These are phyloP conservation scores for Trisateles emortualis DNA, from an alignment of 2,888 invertebrate species.

Conservation along the genomic window DNA sequence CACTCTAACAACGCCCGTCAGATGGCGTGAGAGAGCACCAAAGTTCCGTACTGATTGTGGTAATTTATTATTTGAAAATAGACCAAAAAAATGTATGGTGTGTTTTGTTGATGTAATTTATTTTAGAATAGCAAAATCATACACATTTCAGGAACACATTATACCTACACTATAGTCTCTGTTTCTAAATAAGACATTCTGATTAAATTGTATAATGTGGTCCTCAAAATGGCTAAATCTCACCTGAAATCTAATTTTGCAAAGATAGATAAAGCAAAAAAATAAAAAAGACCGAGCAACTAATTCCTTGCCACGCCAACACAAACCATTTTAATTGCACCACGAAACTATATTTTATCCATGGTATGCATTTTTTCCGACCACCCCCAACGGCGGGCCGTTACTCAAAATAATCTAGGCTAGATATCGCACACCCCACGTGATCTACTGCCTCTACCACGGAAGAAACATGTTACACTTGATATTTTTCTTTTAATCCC, in stretches of 20 bases:
- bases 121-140: too few relatives aligned
- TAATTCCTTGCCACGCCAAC: constrained; percentile 35
- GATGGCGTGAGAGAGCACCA: constrained; percentile 22
- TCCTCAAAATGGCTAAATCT: background rate
- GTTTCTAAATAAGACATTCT: too few relatives aligned
- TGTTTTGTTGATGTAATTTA: background rate
- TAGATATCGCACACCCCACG: constrained; percentile 76
- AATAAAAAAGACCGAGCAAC: constrained; percentile 18
- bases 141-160: too few relatives aligned
- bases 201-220: background rate
- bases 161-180: too few relatives aligned
- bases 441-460: constrained; percentile 74
- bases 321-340: constrained; percentile 80
- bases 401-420: constrained; percentile 85
- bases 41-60: constrained; percentile 30
- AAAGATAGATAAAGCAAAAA: constrained; percentile 20
- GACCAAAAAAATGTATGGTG: background rate
- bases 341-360: constrained; percentile 79
- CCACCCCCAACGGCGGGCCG: constrained; percentile 62
- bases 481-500: constrained; percentile 69
- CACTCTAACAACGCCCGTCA: constrained; percentile 16
- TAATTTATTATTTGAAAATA: constrained; percentile 33
- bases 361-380: constrained; percentile 68
- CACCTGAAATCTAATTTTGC: constrained; percentile 3
- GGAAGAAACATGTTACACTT: constrained; percentile 66